These are phyloP conservation scores for Dromas ardeola DNA, from an alignment of 2,113 vertebrate genomes.

Conservation along the genomic window DNA sequence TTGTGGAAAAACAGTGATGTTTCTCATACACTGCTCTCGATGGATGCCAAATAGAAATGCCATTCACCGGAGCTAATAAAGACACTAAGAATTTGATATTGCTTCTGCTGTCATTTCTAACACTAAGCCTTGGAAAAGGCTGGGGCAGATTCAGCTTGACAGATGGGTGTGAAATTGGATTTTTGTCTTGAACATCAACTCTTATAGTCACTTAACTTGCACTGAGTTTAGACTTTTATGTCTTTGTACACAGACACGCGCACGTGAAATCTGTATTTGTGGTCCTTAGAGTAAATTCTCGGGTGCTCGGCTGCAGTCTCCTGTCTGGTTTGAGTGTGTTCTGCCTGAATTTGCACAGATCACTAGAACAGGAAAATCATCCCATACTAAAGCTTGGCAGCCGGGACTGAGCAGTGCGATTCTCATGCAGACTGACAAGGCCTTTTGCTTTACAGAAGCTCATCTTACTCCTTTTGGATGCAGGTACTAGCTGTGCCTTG, in stretches of 20 bases:
- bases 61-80: background rate
- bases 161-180: conserved; percentile 8
- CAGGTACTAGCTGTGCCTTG: background rate
- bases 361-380: background rate
- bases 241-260: background rate
- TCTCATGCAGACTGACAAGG: background rate
- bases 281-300: background rate
- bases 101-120: conserved; percentile 1
- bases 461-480: background rate
- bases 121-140: background rate
- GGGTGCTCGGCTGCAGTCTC: background rate
- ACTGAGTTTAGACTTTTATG: background rate
- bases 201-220: background rate
- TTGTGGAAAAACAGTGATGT: background rate
- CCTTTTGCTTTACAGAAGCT: background rate
- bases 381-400: background rate
- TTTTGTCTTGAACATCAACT: background rate
- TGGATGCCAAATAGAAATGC: background rate
- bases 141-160: background rate
- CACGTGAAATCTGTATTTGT: background rate
- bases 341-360: background rate
- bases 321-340: background rate
- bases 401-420: fast-evolving
- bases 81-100: background rate
- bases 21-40: background rate